Conservation (phyloP, 2,113 vertebrate species). For the Pholis gunnellus region DNA sequence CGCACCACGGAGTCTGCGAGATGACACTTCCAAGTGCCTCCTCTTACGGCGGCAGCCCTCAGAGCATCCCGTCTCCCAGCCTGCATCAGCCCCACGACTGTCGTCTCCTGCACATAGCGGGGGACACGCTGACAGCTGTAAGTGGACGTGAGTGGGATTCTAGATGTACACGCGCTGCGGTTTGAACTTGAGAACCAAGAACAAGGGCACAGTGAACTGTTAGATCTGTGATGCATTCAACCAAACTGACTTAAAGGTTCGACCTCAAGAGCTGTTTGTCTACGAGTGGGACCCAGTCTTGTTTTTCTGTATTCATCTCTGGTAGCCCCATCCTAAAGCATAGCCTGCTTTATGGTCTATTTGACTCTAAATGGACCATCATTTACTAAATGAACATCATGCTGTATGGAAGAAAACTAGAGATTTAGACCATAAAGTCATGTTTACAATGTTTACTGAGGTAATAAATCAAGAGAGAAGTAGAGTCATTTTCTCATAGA, state of each 20-base stretch:
- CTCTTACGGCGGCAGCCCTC: not conserved
- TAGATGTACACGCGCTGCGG: not conserved
- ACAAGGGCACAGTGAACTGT: not conserved
- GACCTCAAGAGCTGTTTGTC: not conserved
- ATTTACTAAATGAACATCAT: not conserved
- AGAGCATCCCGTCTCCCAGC: not conserved
- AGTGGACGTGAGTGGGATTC: not conserved
- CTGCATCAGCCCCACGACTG: not conserved
- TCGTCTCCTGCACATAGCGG: not conserved
- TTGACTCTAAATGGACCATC: no score
- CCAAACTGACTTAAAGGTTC: no score
- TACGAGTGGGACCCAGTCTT: not conserved
- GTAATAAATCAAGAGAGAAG: not conserved
- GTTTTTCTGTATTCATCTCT: not conserved
- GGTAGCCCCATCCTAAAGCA: no score
- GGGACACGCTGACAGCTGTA: not conserved
- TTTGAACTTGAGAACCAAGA: not conserved
- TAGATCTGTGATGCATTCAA: not conserved
- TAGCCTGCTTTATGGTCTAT: no score
- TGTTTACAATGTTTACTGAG: not conserved
- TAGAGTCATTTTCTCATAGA: not conserved
- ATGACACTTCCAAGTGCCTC: constrained; percentile 7
- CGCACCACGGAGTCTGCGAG: not conserved
- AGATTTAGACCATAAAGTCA: not conserved
- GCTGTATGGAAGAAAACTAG: not conserved